Percentiles rank a stretch among this genome's conserved stretches.
Evolutionary conservation across 2,113 vertebrate genomes (phyloP).

Genomic region (Halichoerus grypus): DNA sequence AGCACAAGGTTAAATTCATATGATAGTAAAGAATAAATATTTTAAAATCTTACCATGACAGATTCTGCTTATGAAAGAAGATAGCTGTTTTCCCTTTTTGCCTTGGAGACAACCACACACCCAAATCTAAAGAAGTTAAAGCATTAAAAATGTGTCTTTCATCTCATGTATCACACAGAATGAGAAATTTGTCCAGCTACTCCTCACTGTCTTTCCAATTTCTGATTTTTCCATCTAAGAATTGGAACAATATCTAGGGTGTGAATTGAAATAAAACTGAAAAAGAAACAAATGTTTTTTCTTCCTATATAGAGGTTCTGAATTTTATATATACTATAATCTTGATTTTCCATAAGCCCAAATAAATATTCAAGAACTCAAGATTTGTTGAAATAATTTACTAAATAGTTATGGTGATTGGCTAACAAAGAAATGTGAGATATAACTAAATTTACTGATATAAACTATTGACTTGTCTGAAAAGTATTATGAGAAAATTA

Average conservation of each 20-base stretch:
- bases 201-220: conserved; percentile 15
- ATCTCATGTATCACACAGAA: conserved; percentile 2
- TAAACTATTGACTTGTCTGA: not conserved
- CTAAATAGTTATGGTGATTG: not conserved
- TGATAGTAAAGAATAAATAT: not conserved
- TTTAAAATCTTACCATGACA: not conserved
- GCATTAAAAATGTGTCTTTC: conserved; percentile 34
- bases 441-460: not conserved
- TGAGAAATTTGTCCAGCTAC: not conserved
- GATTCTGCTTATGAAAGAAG: not conserved
- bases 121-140: not conserved
- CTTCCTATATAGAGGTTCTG: not conserved
- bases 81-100: not conserved
- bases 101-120: not conserved
- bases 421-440: not conserved
- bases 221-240: conserved; percentile 56
- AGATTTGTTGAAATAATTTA: not conserved
- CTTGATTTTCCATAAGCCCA: not conserved
- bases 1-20: not conserved
- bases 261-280: conserved; percentile 63
- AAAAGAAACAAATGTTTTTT: conserved; percentile 46
- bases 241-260: conserved; percentile 5
- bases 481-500: not conserved
- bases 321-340: not conserved
- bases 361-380: conserved; percentile 10